These are phyloP conservation scores for Erethizon dorsatum DNA, from an alignment of 2,797 vertebrate species.

Conservation along the genomic window DNA sequence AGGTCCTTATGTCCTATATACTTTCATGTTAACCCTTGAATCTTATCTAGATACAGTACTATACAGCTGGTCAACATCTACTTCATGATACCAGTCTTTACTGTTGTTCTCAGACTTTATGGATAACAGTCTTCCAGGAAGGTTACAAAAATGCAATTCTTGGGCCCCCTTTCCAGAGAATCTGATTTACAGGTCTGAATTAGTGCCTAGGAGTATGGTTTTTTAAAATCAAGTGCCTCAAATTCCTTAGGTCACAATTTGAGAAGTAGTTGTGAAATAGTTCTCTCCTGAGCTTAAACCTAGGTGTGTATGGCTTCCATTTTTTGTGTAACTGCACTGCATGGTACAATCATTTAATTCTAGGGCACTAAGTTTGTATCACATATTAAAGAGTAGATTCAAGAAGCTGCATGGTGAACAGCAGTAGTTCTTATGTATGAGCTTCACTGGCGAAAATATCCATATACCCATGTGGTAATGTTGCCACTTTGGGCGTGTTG, in stretches of 20 bases:
- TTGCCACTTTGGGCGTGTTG: not conserved
- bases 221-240: not conserved
- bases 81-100: not conserved
- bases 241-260: not conserved
- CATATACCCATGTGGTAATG: not conserved
- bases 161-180: not conserved
- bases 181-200: not conserved
- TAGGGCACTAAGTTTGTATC: not conserved
- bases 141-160: not conserved
- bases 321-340: not conserved
- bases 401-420: not conserved
- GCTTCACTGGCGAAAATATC: not conserved
- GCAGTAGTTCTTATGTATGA: not conserved
- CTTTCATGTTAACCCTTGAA: conserved; percentile 9
- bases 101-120: conserved; percentile 15
- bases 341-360: not conserved
- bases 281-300: not conserved
- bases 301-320: not conserved
- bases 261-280: not conserved
- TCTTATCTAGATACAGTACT: not conserved
- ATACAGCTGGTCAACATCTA: not conserved
- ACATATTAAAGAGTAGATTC: not conserved
- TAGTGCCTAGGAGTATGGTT: not conserved
- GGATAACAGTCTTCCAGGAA: not conserved
- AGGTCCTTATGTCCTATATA: not conserved